These are phyloP conservation scores for Marmota monax DNA, from an alignment of 2,113 vertebrate genomes.

Conservation along the genomic window DNA sequence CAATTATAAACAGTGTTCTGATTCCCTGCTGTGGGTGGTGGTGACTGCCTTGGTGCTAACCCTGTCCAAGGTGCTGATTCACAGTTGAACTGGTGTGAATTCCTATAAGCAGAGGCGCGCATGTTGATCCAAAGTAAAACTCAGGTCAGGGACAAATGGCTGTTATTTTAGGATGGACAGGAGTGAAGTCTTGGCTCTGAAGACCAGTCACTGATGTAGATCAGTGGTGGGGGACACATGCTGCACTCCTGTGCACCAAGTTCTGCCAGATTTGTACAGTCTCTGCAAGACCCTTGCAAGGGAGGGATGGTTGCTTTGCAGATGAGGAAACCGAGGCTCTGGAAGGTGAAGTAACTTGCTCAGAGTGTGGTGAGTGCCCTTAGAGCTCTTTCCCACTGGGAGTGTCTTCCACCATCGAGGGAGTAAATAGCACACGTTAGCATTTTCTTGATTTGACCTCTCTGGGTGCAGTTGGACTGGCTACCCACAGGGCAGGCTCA, in stretches of 20 bases:
- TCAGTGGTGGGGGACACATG: rapidly evolving
- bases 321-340: not conserved
- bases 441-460: not conserved
- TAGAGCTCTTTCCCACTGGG: not conserved
- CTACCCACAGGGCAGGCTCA: not conserved
- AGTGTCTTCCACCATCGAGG: not conserved
- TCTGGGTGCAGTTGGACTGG: rapidly evolving
- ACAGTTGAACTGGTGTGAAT: not conserved
- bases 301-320: not conserved
- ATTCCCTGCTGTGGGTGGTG: not conserved
- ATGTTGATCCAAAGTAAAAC: not conserved
- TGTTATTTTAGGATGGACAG: not conserved
- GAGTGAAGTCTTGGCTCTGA: not conserved
- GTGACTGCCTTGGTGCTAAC: not conserved
- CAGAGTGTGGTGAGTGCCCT: not conserved
- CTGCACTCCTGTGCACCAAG: rapidly evolving
- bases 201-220: not conserved
- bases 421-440: not conserved
- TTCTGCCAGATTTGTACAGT: not conserved
- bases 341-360: not conserved
- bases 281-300: not conserved
- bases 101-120: not conserved
- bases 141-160: not conserved
- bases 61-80: not conserved
- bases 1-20: not conserved